These are phyloP conservation scores for Geodia barretti DNA, from an alignment of 37 sponge, comb jelly and placozoan genomes.

Conservation along the genomic window DNA sequence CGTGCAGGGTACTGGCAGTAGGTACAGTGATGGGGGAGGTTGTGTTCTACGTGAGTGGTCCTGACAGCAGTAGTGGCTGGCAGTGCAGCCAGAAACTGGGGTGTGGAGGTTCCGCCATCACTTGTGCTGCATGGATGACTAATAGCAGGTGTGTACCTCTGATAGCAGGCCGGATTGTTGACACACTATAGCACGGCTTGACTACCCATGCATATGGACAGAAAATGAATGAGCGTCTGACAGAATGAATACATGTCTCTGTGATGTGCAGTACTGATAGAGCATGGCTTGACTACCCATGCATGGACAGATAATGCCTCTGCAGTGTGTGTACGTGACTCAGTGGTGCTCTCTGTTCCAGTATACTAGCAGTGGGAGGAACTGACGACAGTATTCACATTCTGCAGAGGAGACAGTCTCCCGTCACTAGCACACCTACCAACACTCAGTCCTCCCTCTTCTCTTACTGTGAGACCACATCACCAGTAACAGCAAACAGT, in stretches of 20 bases:
- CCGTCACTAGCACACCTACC: constrained; percentile 4
- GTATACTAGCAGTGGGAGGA: constrained; percentile 41
- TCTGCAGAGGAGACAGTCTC: constrained; percentile 19
- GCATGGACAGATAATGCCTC: too few relatives aligned
- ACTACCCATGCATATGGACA: too few relatives aligned
- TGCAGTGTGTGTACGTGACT: background rate
- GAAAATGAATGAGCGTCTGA: too few relatives aligned
- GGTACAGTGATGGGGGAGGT: constrained; percentile 46
- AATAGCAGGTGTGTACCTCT: constrained; percentile 33
- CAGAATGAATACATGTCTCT: too few relatives aligned
- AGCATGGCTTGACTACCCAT: too few relatives aligned
- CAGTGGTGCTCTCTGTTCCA: background rate
- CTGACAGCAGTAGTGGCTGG: background rate
- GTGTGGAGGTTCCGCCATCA: constrained; percentile 12
- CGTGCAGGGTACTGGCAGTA: constrained; percentile 26
- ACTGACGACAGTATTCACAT: constrained; percentile 49
- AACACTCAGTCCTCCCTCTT: constrained; percentile 16
- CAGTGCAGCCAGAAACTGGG: constrained; percentile 2
- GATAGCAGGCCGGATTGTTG: too few relatives aligned
- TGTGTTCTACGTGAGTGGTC: background rate
- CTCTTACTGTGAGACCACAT: constrained; percentile 59
- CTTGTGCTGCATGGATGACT: constrained; percentile 25
- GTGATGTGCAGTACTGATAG: too few relatives aligned
- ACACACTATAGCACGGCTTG: too few relatives aligned
- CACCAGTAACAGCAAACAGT: too few relatives aligned